Evolutionary conservation across 2,113 vertebrate genomes (phyloP), one percentile per base, ranked within the genome.

Genomic region (Amazona vittata): DNA sequence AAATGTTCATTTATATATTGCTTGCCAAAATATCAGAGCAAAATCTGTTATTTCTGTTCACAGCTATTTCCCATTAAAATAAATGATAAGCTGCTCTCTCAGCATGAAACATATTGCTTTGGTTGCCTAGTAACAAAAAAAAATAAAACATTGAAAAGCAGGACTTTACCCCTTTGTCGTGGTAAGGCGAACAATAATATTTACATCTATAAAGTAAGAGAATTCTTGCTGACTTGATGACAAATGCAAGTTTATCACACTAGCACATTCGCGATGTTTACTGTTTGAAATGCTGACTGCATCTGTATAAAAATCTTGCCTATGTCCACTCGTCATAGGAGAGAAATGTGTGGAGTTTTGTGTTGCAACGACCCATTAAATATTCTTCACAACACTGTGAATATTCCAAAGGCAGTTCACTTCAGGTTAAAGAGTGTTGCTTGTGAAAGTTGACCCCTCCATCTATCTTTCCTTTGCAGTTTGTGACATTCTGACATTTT

Each of bases 121-220:
- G 0, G 93, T 97, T 97, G 97, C 97, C 83, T 97, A 93, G 97
- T 93, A 97, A 97, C 95, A 69, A 89, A 39, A 15, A 37, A 37
- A 44, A 85, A 2, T 22, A 87, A 90, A 95, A 84, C 53, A 19
- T 43, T 71, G 24, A 94, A 85, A 90, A 90, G 63, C 39, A 92
- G 49, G 49, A 96, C 53, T 65, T 59, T 59, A 15, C 57, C 33
- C 24, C 33, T 59, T 59, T 1, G 2, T 35, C 4, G 9, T 59
- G 33, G 64, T 85, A 86, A 96, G 95, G 75, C 0, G 47, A 96
- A 77, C 35, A 87, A 49, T 64, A 96, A 63, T 92, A 96, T 97
- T 97, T 96, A 80, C 15, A 50, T 87, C 62, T 46, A 59, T 69
- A 77, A 39, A 81, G 43, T 46, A 71, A 96, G 28, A 95, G 20